A percentile compares a stretch with the other conserved stretches of the same genome.
Evolutionary conservation across 2,888 invertebrate genomes (phyloP).

Genomic region (Eupithecia subfuscata): DNA sequence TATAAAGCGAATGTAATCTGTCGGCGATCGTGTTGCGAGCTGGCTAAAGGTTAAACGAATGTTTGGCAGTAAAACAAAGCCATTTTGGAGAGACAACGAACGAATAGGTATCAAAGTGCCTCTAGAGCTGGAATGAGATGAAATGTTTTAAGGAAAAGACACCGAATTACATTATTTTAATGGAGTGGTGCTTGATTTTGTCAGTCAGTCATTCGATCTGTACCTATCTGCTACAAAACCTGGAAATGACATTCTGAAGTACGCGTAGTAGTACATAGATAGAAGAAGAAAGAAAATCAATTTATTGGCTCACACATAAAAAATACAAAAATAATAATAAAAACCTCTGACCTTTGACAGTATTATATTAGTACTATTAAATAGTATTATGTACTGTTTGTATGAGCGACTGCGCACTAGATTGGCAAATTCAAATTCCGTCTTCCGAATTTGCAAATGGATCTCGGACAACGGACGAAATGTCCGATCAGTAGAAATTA

Average conservation of each 20-base stretch:
- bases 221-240: neutral
- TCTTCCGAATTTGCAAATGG: neutral
- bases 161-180: neutral
- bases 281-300: too few relatives aligned
- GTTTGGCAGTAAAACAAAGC: constrained; percentile 58
- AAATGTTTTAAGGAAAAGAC: neutral
- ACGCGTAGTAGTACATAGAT: too few relatives aligned
- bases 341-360: too few relatives aligned
- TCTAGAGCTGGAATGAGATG: constrained; percentile 16
- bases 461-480: neutral
- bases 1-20: constrained; percentile 51
- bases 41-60: constrained; percentile 56
- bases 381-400: too few relatives aligned
- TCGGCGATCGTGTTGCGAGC: constrained; percentile 50
- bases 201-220: neutral
- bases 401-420: neutral
- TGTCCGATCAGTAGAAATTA: neutral
- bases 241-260: neutral
- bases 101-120: constrained; percentile 21
- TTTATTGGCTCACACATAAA: too few relatives aligned
- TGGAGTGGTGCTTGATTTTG: neutral
- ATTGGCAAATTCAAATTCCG: neutral
- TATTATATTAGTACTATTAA: too few relatives aligned
- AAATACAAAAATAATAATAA: too few relatives aligned
- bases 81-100: constrained; percentile 41